Evolutionary conservation across 2,888 invertebrate species (phyloP).

Genomic region (Drosophila yooni): DNA sequence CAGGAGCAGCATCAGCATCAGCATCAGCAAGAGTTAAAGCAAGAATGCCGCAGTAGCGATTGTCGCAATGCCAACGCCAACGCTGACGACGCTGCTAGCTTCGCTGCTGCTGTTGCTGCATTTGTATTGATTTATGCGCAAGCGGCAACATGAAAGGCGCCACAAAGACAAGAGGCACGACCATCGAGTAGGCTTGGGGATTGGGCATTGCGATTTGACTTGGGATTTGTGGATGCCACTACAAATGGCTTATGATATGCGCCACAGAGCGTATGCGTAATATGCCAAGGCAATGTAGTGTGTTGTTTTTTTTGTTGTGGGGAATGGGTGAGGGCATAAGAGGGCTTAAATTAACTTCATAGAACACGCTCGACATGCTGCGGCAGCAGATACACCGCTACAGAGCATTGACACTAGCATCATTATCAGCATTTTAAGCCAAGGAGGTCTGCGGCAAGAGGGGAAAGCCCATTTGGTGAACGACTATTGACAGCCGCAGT

Average conservation of each 20-base stretch:
- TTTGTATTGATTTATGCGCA: conserved; percentile 76
- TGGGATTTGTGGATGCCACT: conserved; percentile 31
- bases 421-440: conserved; percentile 43
- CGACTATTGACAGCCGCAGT: conserved; percentile 76
- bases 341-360: conserved; percentile 22
- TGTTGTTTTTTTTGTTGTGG: not conserved
- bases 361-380: conserved; percentile 36
- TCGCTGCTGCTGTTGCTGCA: conserved; percentile 28
- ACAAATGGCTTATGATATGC: conserved; percentile 45
- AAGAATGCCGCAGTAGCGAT: conserved; percentile 37
- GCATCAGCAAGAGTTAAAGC: not conserved
- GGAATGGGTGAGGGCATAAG: not conserved
- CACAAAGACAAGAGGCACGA: conserved; percentile 38
- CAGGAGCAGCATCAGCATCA: not conserved
- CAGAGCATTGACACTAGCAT: conserved; percentile 71
- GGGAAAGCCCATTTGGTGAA: conserved; percentile 38
- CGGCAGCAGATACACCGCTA: conserved; percentile 64
- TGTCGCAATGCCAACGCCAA: conserved; percentile 41
- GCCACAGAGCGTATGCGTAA: conserved; percentile 69
- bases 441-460: not conserved
- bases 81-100: conserved; percentile 17
- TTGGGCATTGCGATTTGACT: conserved; percentile 15
- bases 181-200: conserved; percentile 30
- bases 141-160: conserved; percentile 66
- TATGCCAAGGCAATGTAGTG: conserved; percentile 26